Percentiles rank a stretch among this genome's conserved stretches.
These are phyloP conservation scores for Porites australiensis DNA, from an alignment of 64 coral and sea anemone species.

Conservation along the genomic window DNA sequence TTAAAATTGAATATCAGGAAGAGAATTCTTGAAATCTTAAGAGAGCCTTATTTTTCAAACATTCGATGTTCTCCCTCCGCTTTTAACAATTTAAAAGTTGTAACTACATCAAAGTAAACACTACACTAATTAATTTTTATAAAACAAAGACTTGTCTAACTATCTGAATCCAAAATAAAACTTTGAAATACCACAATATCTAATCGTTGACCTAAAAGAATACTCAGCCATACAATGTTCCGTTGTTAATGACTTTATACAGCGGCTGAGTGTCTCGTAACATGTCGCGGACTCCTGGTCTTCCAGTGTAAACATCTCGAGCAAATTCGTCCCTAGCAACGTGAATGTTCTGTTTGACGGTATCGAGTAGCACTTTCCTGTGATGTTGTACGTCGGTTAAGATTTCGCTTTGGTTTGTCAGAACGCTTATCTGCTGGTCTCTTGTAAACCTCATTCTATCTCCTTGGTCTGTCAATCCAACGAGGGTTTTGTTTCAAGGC, in stretches of 20 bases:
- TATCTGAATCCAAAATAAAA: background rate
- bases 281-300: conserved; percentile 84
- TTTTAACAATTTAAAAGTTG: too few relatives aligned
- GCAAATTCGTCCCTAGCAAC: conserved; percentile 97
- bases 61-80: too few relatives aligned
- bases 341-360: conserved; percentile 71
- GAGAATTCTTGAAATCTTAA: too few relatives aligned
- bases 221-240: conserved; percentile 72
- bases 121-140: too few relatives aligned
- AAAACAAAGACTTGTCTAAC: background rate
- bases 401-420: conserved; percentile 82
- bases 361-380: conserved; percentile 69
- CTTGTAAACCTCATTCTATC: conserved; percentile 92
- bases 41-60: too few relatives aligned
- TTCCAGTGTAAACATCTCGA: conserved; percentile 63
- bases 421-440: conserved; percentile 82
- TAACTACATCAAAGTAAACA: too few relatives aligned
- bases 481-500: conserved; percentile 82
- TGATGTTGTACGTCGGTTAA: conserved; percentile 77
- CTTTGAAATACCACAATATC: background rate
- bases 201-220: too few relatives aligned
- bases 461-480: conserved; percentile 78
- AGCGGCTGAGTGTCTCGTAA: conserved; percentile 79
- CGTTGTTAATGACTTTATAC: conserved; percentile 97
- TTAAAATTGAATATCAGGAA: too few relatives aligned